Base-by-base conservation (phyloP, 2,888 invertebrate genomes). In the Athalia rosae region DNA sequence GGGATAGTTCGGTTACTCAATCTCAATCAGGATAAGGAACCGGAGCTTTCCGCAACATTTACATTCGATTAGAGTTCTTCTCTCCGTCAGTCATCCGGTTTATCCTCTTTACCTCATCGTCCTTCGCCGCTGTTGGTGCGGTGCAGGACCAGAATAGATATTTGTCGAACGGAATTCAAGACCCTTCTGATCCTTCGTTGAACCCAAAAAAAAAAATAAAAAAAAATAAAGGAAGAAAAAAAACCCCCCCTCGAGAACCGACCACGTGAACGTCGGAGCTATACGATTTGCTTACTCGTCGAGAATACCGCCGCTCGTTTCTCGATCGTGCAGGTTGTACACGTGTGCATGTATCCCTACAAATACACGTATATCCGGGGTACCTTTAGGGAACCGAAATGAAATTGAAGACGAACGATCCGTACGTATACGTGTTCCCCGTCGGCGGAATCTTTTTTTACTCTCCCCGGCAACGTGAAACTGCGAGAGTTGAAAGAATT, bases 1-100 rank as follows among this genome's bases (percentile, higher is more conserved):
- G 6, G 69, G 69, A 58, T 28, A 56, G 56, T 69, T 58, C 45
- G 58, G 71, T 71, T 43, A 58, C 58, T 56, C 71, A 43, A 56
- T 80, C 79, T 79, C 81, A 81, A 81, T 82, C 80, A 64, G 82
- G 84, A 86, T 85, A 86, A 87, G 84, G 82, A 83, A 83, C 82
- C 83, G 83, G 83, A 84, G 83, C 83, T 85, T 87, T 85, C 84
- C 85, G 83, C 84, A 85, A 87, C 85, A 87, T 87, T 88, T 88
- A 86, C 88, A 87, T 87, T 87, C 86, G 85, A 84, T 86, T 85
- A 85, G 82, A 82, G 81, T 81, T 82, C 81, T 80, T 82, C 83
- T 79, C 78, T 80, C 77, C 71, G 66, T 71, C 71, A 58, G 56
- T 45, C 71, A 58, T n/a, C 13, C 71, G 56, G 58, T 74, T 69